Conservation (phyloP, 2,888 invertebrate genomes). For the Andrena marginata region DNA sequence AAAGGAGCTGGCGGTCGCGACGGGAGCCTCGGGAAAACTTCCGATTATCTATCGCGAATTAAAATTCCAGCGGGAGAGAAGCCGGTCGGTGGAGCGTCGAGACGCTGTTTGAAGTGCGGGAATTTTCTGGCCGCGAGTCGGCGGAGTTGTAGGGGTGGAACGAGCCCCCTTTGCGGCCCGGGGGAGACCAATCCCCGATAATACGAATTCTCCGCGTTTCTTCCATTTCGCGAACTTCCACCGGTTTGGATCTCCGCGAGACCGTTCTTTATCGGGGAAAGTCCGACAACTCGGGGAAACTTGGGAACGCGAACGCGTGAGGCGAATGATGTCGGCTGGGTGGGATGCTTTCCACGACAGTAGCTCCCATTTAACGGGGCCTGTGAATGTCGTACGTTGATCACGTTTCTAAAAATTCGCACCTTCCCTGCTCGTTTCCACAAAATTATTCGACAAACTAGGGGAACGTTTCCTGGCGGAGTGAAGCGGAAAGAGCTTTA, state of each 20-base stretch:
- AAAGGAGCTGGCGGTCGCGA: background rate
- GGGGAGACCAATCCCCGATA: slow-evolving; percentile 30
- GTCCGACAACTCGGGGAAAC: slow-evolving; percentile 8
- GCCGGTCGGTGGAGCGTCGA: background rate
- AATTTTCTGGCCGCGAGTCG: slow-evolving; percentile 23
- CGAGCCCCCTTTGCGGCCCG: background rate
- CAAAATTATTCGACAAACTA: background rate
- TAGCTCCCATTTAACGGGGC: background rate
- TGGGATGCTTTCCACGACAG: background rate
- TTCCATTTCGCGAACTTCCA: slow-evolving; percentile 14
- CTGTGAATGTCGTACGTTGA: background rate
- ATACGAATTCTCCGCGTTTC: slow-evolving; percentile 51
- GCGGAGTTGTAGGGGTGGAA: background rate
- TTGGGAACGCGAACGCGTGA: background rate
- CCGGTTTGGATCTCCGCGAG: background rate
- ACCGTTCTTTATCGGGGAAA: background rate
- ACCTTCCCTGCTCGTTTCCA: background rate
- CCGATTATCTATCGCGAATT: slow-evolving; percentile 2
- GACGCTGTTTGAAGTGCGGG: slow-evolving; percentile 15
- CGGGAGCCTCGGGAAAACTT: background rate
- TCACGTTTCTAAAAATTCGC: background rate
- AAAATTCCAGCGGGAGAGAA: slow-evolving; percentile 24
- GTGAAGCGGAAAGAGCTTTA: background rate
- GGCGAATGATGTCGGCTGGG: background rate
- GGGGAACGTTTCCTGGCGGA: background rate